phyloP scores from a whole-genome alignment of 2,113 vertebrate species.

The Oxygymnocypris stewartii region DNA sequence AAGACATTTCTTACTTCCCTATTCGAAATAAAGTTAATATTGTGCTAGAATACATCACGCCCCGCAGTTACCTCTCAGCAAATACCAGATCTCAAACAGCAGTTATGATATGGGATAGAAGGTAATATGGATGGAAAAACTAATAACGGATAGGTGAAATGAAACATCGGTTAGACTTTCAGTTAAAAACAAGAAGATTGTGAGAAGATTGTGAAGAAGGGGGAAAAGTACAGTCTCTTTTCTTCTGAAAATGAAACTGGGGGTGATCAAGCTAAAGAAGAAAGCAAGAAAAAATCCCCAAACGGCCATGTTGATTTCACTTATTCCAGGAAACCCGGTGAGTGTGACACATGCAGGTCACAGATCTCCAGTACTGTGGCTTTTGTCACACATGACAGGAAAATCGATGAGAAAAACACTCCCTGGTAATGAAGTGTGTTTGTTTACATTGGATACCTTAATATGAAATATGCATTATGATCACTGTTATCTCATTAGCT shows the following conservation, averaged over 20 bases:
- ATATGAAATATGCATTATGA: background rate
- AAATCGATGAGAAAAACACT: background rate
- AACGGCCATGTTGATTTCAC: slow-evolving; percentile 59
- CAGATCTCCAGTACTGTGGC: background rate
- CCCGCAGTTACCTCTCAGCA: background rate
- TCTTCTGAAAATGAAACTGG: slow-evolving; percentile 76
- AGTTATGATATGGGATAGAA: background rate
- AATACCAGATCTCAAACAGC: slow-evolving; percentile 14
- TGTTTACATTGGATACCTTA: background rate
- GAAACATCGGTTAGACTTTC: slow-evolving; percentile 40
- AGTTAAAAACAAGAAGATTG: slow-evolving; percentile 40
- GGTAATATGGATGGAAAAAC: background rate
- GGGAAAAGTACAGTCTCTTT: slow-evolving; percentile 65
- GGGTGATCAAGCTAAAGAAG: slow-evolving; percentile 54
- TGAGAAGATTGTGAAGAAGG: slow-evolving; percentile 61
- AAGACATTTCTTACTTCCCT: slow-evolving; percentile 52
- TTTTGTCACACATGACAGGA: background rate
- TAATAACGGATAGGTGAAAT: background rate
- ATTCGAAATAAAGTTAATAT: slow-evolving; percentile 58
- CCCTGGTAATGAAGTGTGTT: background rate
- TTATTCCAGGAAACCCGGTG: slow-evolving; percentile 76
- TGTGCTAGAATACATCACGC: slow-evolving; percentile 44
- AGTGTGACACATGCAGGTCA: slow-evolving; percentile 43
- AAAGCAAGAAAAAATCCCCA: slow-evolving; percentile 61
- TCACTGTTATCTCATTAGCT: background rate